Percentiles rank a stretch among this genome's conserved stretches.
These are phyloP conservation scores for Mesoligia furuncula DNA, from an alignment of 2,888 invertebrate species.

Conservation along the genomic window DNA sequence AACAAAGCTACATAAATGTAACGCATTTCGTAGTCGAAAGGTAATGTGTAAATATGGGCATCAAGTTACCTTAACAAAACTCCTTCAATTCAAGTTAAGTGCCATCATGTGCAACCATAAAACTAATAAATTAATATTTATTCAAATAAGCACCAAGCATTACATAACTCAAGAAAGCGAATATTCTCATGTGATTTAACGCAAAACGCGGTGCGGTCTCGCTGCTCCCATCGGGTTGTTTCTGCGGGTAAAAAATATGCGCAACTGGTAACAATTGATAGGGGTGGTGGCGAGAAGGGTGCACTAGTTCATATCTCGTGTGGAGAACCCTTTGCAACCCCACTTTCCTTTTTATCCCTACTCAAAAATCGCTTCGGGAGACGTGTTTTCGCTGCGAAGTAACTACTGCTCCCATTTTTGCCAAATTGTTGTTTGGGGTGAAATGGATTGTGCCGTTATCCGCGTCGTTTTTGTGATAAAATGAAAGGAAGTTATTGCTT, in stretches of 20 bases:
- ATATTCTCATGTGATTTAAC: conserved; percentile 70
- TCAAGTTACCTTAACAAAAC: conserved; percentile 19
- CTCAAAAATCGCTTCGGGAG: conserved; percentile 86
- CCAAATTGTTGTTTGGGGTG: conserved; percentile 75
- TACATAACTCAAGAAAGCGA: conserved; percentile 53
- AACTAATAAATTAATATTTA: conserved; percentile 57
- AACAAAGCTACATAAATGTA: conserved; percentile 12
- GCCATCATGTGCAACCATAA: conserved; percentile 30
- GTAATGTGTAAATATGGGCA: conserved; percentile 10
- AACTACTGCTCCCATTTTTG: conserved; percentile 85
- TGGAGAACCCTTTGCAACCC: conserved; percentile 84
- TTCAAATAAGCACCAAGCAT: conserved; percentile 48
- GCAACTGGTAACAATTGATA: conserved; percentile 88
- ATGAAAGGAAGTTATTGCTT: conserved; percentile 24
- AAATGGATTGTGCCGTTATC: conserved; percentile 68
- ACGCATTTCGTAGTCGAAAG: neutral
- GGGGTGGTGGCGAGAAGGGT: conserved; percentile 80
- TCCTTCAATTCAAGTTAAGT: conserved; percentile 26
- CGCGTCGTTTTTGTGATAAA: conserved; percentile 54
- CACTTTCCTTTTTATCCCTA: conserved; percentile 85
- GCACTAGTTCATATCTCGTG: conserved; percentile 81
- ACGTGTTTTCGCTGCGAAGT: conserved; percentile 81
- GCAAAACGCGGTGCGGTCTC: conserved; percentile 68
- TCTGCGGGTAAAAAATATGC: conserved; percentile 85
- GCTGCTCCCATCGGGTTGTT: conserved; percentile 72